Evolutionary conservation across 2,888 invertebrate genomes (phyloP).

Genomic region (Melanchra persicariae): DNA sequence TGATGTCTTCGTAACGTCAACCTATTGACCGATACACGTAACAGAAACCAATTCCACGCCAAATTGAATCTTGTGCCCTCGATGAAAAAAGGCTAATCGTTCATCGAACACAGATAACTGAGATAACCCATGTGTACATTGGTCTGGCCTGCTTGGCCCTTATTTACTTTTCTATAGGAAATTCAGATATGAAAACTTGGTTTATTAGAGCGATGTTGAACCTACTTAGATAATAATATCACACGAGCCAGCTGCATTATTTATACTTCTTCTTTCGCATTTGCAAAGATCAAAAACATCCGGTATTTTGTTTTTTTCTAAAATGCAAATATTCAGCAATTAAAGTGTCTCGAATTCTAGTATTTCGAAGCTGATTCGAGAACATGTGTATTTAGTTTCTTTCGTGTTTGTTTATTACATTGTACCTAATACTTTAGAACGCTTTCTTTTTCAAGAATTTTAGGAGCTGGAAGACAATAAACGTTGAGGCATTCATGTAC

Average conservation of each 20-base stretch:
- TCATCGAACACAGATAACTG: slow-evolving; percentile 41
- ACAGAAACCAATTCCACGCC: slow-evolving; percentile 46
- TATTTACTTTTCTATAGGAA: slow-evolving; percentile 33
- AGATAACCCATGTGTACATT: slow-evolving; percentile 27
- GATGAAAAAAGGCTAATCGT: slow-evolving; percentile 34
- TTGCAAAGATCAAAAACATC: background rate
- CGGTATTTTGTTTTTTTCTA: background rate
- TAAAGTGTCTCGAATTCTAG: slow-evolving; percentile 17
- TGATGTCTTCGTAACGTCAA: slow-evolving; percentile 52
- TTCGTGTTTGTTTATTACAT: slow-evolving; percentile 20
- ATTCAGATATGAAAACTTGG: slow-evolving; percentile 5
- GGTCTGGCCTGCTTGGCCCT: slow-evolving; percentile 14
- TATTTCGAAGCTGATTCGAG: slow-evolving; percentile 9
- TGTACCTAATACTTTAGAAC: slow-evolving; percentile 11
- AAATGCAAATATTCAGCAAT: slow-evolving; percentile 38
- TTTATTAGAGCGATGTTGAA: background rate
- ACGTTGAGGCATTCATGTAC: slow-evolving; percentile 38
- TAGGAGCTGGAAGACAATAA: slow-evolving; percentile 14
- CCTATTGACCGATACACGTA: slow-evolving; percentile 43
- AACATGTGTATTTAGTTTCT: slow-evolving; percentile 5
- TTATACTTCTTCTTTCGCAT: slow-evolving; percentile 12
- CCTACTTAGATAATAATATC: slow-evolving; percentile 11
- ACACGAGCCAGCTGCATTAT: background rate
- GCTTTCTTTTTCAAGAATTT: slow-evolving; percentile 51
- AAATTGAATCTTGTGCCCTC: slow-evolving; percentile 41